Evolutionary conservation across 2,113 vertebrate species (phyloP).

Genomic region (Syrrhaptes paradoxus): DNA sequence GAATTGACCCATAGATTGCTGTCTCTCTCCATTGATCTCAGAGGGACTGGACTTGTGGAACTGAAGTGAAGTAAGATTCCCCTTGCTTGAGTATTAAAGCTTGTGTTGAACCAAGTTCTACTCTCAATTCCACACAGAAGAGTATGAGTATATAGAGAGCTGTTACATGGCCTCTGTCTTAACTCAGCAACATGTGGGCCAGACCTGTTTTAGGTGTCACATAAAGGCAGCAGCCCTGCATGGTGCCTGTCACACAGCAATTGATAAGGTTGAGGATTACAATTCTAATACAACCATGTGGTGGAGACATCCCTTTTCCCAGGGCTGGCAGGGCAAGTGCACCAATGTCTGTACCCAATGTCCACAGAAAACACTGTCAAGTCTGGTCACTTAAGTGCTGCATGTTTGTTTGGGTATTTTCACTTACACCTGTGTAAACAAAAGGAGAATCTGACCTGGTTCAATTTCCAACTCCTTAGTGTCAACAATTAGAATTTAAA

Average conservation of each 20-base stretch:
- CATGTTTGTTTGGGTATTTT: not conserved
- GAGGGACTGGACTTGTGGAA: not conserved
- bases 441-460: not conserved
- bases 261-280: not conserved
- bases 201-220: not conserved
- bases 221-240: not conserved
- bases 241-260: accelerated
- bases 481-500: not conserved
- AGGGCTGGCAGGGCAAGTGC: not conserved
- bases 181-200: accelerated
- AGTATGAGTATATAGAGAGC: not conserved
- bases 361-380: not conserved
- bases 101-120: not conserved
- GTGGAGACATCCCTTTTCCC: not conserved
- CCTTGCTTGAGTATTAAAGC: not conserved
- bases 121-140: not conserved
- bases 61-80: not conserved
- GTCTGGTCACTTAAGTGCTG: not conserved
- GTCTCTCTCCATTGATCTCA: not conserved
- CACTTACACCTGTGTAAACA: not conserved
- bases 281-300: not conserved
- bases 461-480: not conserved
- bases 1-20: not conserved
- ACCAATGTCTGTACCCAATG: too few relatives aligned
- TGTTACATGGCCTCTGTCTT: not conserved